phyloP scores from a whole-genome alignment of 2,113 vertebrate species.

The cat (Felis catus) region DNA sequence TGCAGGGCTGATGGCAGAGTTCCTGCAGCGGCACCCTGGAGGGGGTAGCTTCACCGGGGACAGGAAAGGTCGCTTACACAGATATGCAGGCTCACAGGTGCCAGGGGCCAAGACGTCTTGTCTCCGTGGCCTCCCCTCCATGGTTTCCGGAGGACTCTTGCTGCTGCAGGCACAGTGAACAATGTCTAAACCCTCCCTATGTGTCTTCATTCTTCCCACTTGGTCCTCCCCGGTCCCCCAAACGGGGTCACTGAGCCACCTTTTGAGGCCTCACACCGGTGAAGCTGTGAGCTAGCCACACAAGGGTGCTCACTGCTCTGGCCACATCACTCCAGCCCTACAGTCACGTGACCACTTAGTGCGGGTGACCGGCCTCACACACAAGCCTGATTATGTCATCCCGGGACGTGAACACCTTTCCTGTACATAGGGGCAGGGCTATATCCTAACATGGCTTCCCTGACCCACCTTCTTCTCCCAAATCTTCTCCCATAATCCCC shows the following conservation, averaged over 20 bases:
- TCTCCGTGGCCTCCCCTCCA: too few species aligned
- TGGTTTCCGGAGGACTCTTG: too few species aligned
- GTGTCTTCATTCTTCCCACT: neutral
- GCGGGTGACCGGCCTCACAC: neutral
- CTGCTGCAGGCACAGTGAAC: neutral
- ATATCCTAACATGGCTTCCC: neutral
- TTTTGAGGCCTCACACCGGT: neutral
- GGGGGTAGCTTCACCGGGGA: neutral
- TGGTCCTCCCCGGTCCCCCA: neutral
- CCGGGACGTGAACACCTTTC: neutral
- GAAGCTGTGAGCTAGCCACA: too few species aligned
- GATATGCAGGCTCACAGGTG: too few species aligned
- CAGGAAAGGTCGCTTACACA: too few species aligned
- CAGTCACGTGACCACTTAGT: neutral
- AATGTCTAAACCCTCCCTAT: neutral
- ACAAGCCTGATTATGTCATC: neutral
- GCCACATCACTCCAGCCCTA: rapidly evolving
- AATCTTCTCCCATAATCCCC: neutral
- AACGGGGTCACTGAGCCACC: neutral
- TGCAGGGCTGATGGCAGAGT: neutral
- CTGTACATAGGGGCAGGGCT: too few species aligned
- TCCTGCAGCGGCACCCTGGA: neutral
- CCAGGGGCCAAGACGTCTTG: neutral
- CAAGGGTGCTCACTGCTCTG: neutral
- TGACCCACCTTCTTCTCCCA: neutral